Percentiles rank a stretch among this genome's conserved stretches.
Conservation (phyloP, 2,113 vertebrate genomes). For the Sterrhoptilus dennistouni region DNA sequence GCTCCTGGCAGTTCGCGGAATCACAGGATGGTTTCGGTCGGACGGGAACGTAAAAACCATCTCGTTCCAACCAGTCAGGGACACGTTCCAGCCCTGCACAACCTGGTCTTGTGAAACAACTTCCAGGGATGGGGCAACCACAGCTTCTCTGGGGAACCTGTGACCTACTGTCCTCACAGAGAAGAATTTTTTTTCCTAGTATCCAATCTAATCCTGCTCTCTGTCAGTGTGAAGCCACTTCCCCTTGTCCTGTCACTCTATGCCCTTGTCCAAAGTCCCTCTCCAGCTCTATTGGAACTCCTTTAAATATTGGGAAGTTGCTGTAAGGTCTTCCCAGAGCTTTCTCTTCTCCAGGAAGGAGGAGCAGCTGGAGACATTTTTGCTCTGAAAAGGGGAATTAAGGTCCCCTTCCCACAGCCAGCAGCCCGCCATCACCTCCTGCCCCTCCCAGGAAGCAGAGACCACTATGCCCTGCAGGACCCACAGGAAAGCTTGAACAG, state of each 20-base stretch:
- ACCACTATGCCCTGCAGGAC: accelerated
- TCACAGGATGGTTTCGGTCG: no score
- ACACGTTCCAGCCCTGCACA: neutral
- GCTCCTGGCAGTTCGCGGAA: accelerated
- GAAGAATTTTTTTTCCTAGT: neutral
- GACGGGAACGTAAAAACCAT: neutral
- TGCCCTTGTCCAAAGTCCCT: no score
- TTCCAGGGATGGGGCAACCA: neutral
- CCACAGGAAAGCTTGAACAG: neutral
- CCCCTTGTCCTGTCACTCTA: neutral
- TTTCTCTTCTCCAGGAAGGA: neutral
- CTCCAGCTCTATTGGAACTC: neutral
- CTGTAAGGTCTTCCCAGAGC: neutral
- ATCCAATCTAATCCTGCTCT: no score
- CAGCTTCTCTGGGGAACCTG: neutral
- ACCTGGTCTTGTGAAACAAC: neutral
- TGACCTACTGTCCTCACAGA: neutral
- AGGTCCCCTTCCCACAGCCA: neutral
- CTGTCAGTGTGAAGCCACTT: neutral
- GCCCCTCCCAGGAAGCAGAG: neutral
- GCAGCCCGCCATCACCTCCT: neutral
- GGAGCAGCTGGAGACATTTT: neutral
- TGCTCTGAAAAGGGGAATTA: neutral
- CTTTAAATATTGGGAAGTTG: neutral
- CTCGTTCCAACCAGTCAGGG: neutral